These are phyloP conservation scores for Lerema accius DNA, from an alignment of 1,140 invertebrate species.

Conservation along the genomic window DNA sequence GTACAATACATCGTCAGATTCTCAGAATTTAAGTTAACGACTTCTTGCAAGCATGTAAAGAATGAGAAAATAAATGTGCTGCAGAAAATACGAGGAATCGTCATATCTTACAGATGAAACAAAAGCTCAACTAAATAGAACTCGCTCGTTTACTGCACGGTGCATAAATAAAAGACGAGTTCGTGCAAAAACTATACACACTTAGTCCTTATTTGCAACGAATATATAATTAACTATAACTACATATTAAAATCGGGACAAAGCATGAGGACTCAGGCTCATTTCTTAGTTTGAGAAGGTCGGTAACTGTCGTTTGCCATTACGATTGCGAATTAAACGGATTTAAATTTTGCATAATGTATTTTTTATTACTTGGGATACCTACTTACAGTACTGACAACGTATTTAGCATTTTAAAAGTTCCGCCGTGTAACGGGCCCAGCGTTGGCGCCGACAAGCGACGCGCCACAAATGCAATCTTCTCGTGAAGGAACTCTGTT, in stretches of 20 bases:
- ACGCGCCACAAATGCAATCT: slow-evolving; percentile 9
- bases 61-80: background rate
- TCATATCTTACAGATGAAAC: slow-evolving; percentile 2
- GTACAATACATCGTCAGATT: background rate
- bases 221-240: slow-evolving; percentile 1
- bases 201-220: background rate
- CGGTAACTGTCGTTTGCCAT: slow-evolving; percentile 21
- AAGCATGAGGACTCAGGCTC: slow-evolving; percentile 36
- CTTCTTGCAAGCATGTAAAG: background rate
- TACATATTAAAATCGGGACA: slow-evolving; percentile 3
- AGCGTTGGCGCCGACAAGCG: slow-evolving; percentile 9
- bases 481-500: background rate
- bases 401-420: slow-evolving; percentile 22
- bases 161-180: background rate
- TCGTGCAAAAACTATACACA: background rate
- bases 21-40: background rate
- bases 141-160: background rate
- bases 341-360: background rate
- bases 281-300: slow-evolving; percentile 36
- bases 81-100: background rate
- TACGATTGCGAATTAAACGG: background rate
- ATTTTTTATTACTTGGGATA: background rate
- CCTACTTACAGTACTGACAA: too few species aligned
- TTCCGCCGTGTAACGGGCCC: slow-evolving; percentile 12
- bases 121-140: slow-evolving; percentile 4